Evolutionary conservation across 2,113 vertebrate genomes (phyloP).

Genomic region (Myrmecobius fasciatus): DNA sequence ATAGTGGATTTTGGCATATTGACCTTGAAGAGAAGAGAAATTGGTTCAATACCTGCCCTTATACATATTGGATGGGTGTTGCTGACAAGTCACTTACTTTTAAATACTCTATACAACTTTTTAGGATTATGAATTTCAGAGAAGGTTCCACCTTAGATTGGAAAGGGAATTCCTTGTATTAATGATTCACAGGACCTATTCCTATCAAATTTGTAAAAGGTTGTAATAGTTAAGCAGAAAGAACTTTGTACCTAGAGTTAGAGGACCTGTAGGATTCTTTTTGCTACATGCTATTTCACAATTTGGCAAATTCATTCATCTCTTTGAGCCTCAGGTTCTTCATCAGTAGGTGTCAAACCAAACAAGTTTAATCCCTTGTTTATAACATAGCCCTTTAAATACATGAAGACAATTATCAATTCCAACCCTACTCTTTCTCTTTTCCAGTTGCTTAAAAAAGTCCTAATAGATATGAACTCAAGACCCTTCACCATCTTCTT

Average conservation of each 20-base stretch:
- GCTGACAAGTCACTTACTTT: background rate
- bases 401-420: background rate
- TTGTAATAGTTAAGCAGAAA: background rate
- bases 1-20: background rate
- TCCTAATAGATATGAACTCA: background rate
- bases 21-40: background rate
- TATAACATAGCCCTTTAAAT: background rate
- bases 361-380: background rate
- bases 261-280: background rate
- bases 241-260: background rate
- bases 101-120: background rate
- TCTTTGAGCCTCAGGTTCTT: background rate
- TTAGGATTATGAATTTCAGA: background rate
- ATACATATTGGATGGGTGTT: background rate
- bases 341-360: background rate
- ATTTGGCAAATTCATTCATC: background rate
- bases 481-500: background rate
- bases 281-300: background rate
- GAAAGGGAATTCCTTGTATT: background rate
- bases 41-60: background rate
- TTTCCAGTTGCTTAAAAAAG: background rate
- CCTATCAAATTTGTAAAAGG: background rate
- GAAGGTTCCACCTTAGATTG: background rate
- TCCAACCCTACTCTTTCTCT: background rate
- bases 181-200: background rate